These are phyloP conservation scores for Rhopilema esculentum DNA, from an alignment of 30 jellyfish, hydroid and myxozoan species.

Conservation along the genomic window DNA sequence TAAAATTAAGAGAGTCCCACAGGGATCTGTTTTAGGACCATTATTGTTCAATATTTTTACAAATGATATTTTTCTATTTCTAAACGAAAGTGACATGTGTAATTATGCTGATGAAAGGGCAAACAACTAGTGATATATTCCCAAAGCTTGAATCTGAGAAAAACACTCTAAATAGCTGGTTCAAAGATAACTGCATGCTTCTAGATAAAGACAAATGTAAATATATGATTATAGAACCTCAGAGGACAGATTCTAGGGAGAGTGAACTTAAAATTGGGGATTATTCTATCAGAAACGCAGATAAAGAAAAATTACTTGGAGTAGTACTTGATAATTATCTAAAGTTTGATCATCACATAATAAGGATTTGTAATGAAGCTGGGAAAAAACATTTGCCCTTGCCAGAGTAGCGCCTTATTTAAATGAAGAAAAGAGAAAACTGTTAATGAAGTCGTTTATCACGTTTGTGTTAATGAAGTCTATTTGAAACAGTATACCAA, in stretches of 20 bases:
- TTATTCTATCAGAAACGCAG: constrained; percentile 7
- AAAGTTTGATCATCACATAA: too few species aligned
- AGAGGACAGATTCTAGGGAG: constrained; percentile 12
- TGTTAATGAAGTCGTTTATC: neutral
- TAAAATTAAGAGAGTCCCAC: too few species aligned
- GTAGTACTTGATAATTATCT: constrained; percentile 23
- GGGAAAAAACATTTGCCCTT: constrained; percentile 25
- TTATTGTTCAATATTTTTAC: too few species aligned
- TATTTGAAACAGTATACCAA: too few species aligned
- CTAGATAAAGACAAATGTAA: too few species aligned
- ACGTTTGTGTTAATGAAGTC: too few species aligned
- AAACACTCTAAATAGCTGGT: constrained; percentile 2
- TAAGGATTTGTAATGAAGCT: constrained; percentile 34
- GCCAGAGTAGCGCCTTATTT: constrained; percentile 38
- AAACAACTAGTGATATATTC: neutral
- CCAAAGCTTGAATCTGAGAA: constrained; percentile 1
- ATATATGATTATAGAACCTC: neutral
- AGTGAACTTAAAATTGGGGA: constrained; percentile 11
- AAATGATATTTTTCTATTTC: too few species aligned
- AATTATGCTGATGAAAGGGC: too few species aligned
- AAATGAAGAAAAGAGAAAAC: neutral
- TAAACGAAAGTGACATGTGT: too few species aligned
- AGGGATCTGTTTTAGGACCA: too few species aligned
- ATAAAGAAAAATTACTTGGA: constrained; percentile 14
- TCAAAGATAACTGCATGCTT: neutral